A percentile compares a stretch with the other conserved stretches of the same genome.
Evolutionary conservation across 2,113 vertebrate genomes (phyloP).

Genomic region (Pygoscelis antarcticus): DNA sequence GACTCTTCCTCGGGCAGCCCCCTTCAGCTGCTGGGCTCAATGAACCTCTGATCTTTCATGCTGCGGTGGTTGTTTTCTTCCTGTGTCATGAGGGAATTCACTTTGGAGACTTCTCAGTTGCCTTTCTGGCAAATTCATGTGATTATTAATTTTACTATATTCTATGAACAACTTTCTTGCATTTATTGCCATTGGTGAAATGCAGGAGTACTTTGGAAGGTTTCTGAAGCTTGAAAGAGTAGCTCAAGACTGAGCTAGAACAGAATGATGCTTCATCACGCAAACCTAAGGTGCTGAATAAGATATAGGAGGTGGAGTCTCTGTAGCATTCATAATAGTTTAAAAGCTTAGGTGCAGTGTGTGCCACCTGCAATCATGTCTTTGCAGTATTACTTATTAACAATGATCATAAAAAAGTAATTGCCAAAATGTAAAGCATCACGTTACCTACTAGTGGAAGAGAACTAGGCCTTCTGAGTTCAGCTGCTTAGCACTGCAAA

Average conservation of each 20-base stretch:
- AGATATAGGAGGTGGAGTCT: neutral
- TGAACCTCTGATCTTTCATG: neutral
- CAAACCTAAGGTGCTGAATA: slow-evolving; percentile 16
- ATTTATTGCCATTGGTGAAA: neutral
- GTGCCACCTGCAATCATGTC: slow-evolving; percentile 17
- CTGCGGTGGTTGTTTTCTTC: neutral
- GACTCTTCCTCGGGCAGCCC: neutral
- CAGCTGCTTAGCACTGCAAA: neutral
- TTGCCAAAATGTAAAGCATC: neutral
- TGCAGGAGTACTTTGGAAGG: neutral
- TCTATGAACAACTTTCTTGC: neutral
- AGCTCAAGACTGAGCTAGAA: neutral
- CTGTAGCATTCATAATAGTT: slow-evolving; percentile 55
- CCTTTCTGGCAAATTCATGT: neutral
- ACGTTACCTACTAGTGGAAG: neutral
- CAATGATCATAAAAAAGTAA: slow-evolving; percentile 55
- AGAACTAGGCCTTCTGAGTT: neutral
- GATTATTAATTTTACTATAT: neutral
- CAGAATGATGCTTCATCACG: neutral
- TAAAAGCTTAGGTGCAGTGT: slow-evolving; percentile 47
- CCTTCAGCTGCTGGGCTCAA: neutral
- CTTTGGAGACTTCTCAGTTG: neutral
- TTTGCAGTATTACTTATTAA: slow-evolving; percentile 52
- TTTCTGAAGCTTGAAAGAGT: neutral
- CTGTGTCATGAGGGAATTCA: neutral